phyloP scores from a whole-genome alignment of 35 echinoderm and acorn worm species.

The Acanthaster planci region DNA sequence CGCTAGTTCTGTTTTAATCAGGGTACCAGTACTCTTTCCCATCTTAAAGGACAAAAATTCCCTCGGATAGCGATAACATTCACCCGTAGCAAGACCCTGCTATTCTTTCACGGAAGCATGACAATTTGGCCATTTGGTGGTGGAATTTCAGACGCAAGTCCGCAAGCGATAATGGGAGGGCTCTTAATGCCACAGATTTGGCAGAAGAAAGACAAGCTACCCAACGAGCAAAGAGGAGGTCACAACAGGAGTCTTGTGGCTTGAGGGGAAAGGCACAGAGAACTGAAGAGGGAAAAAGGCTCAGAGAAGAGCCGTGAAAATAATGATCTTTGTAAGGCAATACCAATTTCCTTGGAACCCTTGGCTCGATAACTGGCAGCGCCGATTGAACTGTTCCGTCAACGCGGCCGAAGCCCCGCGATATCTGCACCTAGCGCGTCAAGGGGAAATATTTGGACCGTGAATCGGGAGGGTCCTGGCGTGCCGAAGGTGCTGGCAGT shows the following conservation, averaged over 20 bases:
- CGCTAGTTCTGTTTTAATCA: constrained; percentile 11
- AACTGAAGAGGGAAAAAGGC: neutral
- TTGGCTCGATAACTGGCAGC: neutral
- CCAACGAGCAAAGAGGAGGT: constrained; percentile 3
- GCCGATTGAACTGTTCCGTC: neutral
- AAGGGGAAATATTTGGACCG: constrained; percentile 28
- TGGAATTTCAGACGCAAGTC: constrained; percentile 2
- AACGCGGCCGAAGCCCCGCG: neutral
- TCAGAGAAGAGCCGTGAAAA: too few relatives aligned
- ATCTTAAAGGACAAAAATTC: neutral
- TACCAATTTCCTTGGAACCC: constrained; percentile 2
- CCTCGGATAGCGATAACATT: neutral
- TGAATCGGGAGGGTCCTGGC: neutral
- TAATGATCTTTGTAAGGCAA: constrained; percentile 20
- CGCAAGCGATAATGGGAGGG: constrained; percentile 12
- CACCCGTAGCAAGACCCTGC: neutral
- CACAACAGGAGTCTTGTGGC: neutral
- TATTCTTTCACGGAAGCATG: neutral
- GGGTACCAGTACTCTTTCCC: neutral
- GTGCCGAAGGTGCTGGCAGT: constrained; percentile 4
- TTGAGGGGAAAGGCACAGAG: neutral
- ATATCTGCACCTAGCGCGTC: neutral
- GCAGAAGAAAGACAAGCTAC: neutral
- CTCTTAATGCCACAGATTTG: neutral
- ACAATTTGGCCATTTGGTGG: neutral